Evolutionary conservation across 2,113 vertebrate genomes (phyloP).

Genomic region (Ailuropoda melanoleuca): DNA sequence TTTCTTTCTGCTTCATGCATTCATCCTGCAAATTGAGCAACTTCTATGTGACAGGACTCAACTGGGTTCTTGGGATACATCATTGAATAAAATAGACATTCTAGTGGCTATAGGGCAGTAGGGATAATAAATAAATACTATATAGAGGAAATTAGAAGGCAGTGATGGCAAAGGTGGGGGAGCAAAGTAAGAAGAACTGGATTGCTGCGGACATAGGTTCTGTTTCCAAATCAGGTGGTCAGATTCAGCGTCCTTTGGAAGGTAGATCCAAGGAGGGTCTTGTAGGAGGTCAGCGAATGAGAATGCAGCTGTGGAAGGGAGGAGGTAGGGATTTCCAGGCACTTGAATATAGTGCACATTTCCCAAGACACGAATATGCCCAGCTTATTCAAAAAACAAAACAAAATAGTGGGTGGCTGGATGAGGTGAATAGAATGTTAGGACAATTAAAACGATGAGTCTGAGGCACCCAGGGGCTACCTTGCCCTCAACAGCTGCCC

Average conservation of each 20-base stretch:
- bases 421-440: neutral
- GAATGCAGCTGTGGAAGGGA: accelerated
- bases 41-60: neutral
- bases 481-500: neutral
- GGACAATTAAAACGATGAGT: neutral
- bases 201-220: neutral
- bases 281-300: neutral
- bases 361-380: neutral
- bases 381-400: neutral
- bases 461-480: neutral
- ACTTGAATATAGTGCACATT: neutral
- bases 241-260: neutral
- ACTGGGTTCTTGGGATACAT: neutral
- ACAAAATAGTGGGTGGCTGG: neutral
- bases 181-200: no score
- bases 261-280: neutral
- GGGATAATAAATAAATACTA: neutral
- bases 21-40: neutral
- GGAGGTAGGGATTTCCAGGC: neutral
- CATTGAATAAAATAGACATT: neutral
- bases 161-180: neutral
- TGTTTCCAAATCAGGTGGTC: neutral
- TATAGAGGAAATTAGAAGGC: neutral
- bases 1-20: neutral
- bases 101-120: neutral